phyloP scores from a whole-genome alignment of 2,888 invertebrate genomes.

The Microchrysa polita region DNA sequence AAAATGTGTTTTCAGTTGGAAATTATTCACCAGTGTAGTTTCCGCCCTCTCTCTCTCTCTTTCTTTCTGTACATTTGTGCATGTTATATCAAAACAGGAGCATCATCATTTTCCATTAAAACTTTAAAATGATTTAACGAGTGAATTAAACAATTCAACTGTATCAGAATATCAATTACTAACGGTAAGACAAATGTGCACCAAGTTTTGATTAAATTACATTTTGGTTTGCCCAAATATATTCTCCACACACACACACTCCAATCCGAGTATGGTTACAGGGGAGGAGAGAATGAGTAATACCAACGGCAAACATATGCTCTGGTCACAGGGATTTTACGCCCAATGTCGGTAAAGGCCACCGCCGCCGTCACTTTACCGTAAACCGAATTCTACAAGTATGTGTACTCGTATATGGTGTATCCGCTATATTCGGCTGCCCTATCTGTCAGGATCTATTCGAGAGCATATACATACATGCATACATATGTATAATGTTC shows the following conservation, averaged over 20 bases:
- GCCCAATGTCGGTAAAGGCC: too few species aligned
- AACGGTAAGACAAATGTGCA: slow-evolving; percentile 38
- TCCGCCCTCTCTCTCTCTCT: too few species aligned
- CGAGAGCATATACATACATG: not conserved
- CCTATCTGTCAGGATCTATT: not conserved
- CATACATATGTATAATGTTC: not conserved
- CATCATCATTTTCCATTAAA: slow-evolving; percentile 28
- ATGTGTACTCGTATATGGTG: too few species aligned
- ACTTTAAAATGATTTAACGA: slow-evolving; percentile 31
- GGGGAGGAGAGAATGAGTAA: not conserved
- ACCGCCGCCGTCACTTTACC: too few species aligned
- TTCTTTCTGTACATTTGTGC: too few species aligned
- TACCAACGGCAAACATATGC: too few species aligned
- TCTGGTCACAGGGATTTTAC: too few species aligned
- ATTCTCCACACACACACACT: slow-evolving; percentile 7
- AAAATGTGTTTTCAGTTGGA: too few species aligned
- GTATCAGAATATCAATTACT: slow-evolving; percentile 42
- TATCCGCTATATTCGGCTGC: too few species aligned
- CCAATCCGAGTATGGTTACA: too few species aligned
- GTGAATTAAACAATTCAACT: slow-evolving; percentile 33
- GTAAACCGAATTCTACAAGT: too few species aligned
- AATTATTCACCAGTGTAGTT: too few species aligned
- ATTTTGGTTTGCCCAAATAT: not conserved
- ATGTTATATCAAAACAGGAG: not conserved
- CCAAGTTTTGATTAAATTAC: slow-evolving; percentile 40